Evolutionary conservation across 2,888 invertebrate genomes (phyloP).

Genomic region (Exephanes ischioxanthus): DNA sequence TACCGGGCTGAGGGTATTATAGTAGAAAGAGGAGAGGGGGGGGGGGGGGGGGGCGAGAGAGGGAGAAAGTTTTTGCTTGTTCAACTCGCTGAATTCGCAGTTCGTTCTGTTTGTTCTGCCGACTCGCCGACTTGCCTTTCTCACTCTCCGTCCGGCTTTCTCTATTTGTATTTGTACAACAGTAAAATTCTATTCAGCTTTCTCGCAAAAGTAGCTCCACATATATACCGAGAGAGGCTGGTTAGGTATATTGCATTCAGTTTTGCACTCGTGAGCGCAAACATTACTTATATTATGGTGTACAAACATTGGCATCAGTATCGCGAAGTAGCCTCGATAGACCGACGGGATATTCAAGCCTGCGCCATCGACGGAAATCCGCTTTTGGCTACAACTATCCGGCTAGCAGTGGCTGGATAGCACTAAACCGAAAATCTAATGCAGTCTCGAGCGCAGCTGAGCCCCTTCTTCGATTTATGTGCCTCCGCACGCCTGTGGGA

Average conservation of each 20-base stretch:
- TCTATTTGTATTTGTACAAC: conserved; percentile 56
- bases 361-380: conserved; percentile 1
- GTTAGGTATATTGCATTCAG: conserved; percentile 4
- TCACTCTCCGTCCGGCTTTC: conserved; percentile 39
- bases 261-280: conserved; percentile 16
- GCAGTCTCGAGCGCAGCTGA: conserved; percentile 59
- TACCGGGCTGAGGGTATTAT: conserved; percentile 23
- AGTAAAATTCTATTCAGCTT: conserved; percentile 46
- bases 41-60: conserved; percentile 8
- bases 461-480: conserved; percentile 62
- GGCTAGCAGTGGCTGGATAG: conserved; percentile 19
- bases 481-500: conserved; percentile 22
- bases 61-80: conserved; percentile 58
- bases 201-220: conserved; percentile 22
- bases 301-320: conserved; percentile 30
- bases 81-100: conserved; percentile 61
- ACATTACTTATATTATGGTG: conserved; percentile 22
- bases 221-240: background rate
- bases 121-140: conserved; percentile 37
- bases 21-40: conserved; percentile 2
- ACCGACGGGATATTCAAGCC: conserved; percentile 20
- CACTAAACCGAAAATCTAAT: conserved; percentile 62
- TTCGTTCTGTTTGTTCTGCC: conserved; percentile 49
- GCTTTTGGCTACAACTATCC: conserved; percentile 10
- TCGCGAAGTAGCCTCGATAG: conserved; percentile 25